Evolutionary conservation across 2,797 vertebrate species (phyloP), one percentile per base, ranked within the genome.

Genomic region (Muscicapa comitata): DNA sequence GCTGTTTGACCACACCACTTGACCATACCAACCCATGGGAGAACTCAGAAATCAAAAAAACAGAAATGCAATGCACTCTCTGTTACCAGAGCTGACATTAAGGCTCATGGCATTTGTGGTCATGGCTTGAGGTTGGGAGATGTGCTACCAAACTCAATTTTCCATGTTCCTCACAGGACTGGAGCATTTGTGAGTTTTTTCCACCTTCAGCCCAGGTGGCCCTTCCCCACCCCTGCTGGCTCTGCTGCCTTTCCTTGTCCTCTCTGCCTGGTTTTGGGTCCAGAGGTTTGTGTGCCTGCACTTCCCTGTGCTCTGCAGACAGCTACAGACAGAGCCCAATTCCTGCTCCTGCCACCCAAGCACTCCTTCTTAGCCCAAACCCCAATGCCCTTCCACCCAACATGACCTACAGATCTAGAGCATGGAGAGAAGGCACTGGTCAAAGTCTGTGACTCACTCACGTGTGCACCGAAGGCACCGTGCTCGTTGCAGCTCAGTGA

Each of bases 381-480:
- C 31, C 63, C 4, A 17, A 57, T 26, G 33, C 28, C 28, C 16
- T 86, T n/a, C 45, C 55, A 70, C 45, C 45, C 10, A 1, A 2
- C 3, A 18, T 8, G 40, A 58, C 33, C 83, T 15, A 38, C 71
- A 71, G 10, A 72, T 8, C 4, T 1, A 38, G 50, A 86, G 77
- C 40, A 55, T 0, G 11, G 70, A 84, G 75, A 71, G 28, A 5
- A 47, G 48, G 11, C 78, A 57, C 17, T 5, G 91, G 88, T 37
- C 96, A 95, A 95, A 97, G 96, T 89, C 57, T 47, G 50, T n/a
- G 33, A 31, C 79, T 70, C n/a, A 5, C 28, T 58, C 74, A n/a
- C 2, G 1, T 28, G n/a, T 33, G 68, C 1, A 1, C 37, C 16
- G 5, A 58, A 91, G 86, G 23, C 86, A 63, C 28, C 0, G 1